These are phyloP conservation scores for Andrena camellia DNA, from an alignment of 2,888 invertebrate genomes.

Conservation along the genomic window DNA sequence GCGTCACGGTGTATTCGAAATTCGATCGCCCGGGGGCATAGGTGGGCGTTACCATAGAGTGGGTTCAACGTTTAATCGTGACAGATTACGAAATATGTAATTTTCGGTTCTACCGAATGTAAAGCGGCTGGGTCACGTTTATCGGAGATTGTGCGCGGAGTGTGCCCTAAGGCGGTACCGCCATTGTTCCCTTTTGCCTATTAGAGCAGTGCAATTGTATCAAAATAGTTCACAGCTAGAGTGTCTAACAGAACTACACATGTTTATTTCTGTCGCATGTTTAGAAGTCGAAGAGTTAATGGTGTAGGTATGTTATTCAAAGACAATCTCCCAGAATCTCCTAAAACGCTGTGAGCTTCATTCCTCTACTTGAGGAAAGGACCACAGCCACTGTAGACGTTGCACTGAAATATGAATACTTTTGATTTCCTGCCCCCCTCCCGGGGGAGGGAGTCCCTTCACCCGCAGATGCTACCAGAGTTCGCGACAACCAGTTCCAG, in stretches of 20 bases:
- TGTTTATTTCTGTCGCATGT: too few species aligned
- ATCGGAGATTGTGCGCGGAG: not conserved
- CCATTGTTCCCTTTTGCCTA: too few species aligned
- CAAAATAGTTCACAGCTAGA: too few species aligned
- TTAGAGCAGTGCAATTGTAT: too few species aligned
- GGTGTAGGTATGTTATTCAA: too few species aligned
- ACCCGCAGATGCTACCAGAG: conserved; percentile 50
- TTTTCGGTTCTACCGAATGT: conserved; percentile 6
- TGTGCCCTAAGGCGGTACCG: too few species aligned
- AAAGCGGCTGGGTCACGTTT: not conserved
- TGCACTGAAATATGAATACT: conserved; percentile 57
- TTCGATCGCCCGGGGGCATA: not conserved
- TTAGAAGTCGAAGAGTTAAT: too few species aligned
- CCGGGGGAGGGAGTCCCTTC: conserved; percentile 51
- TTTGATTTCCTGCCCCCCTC: conserved; percentile 50
- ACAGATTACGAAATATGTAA: conserved; percentile 29
- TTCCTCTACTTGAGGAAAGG: not conserved
- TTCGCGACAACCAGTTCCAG: conserved; percentile 51
- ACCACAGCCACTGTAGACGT: not conserved
- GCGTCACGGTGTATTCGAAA: not conserved
- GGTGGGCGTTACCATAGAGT: conserved; percentile 3
- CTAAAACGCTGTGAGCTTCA: not conserved
- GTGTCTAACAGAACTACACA: too few species aligned
- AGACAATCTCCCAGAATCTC: too few species aligned
- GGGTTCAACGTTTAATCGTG: conserved; percentile 16